These are phyloP conservation scores for Phyllotreta cruciferae DNA, from an alignment of 2,888 invertebrate species.

Conservation along the genomic window DNA sequence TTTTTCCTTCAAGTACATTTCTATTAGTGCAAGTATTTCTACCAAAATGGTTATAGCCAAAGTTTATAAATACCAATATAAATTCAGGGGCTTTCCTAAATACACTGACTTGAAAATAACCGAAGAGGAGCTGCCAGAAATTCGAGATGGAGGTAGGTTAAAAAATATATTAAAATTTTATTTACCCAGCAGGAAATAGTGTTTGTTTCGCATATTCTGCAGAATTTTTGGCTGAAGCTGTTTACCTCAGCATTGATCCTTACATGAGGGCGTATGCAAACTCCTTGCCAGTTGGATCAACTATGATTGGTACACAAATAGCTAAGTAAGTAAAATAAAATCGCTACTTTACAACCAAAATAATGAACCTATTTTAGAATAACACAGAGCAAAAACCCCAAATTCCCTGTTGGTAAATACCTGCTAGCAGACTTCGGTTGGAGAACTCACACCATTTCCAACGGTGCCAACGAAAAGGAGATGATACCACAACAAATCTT, in stretches of 20 bases:
- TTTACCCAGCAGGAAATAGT: background rate
- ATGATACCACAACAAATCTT: constrained; percentile 55
- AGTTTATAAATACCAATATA: constrained; percentile 10
- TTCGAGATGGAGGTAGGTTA: constrained; percentile 14
- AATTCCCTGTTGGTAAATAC: constrained; percentile 69
- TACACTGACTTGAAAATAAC: background rate
- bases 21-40: too few relatives aligned
- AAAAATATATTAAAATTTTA: background rate
- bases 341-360: background rate
- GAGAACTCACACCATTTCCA: constrained; percentile 66
- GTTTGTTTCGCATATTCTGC: too few relatives aligned
- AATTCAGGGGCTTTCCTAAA: constrained; percentile 12
- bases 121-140: constrained; percentile 4
- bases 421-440: constrained; percentile 72
- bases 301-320: constrained; percentile 75
- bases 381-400: constrained; percentile 68
- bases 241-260: constrained; percentile 76
- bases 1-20: too few relatives aligned
- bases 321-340: constrained; percentile 63
- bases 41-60: constrained; percentile 8
- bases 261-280: constrained; percentile 70
- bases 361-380: constrained; percentile 63
- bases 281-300: constrained; percentile 63
- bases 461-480: constrained; percentile 61
- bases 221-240: constrained; percentile 73